phyloP scores from a whole-genome alignment of 1,140 invertebrate species.

The Tribolium madens region DNA sequence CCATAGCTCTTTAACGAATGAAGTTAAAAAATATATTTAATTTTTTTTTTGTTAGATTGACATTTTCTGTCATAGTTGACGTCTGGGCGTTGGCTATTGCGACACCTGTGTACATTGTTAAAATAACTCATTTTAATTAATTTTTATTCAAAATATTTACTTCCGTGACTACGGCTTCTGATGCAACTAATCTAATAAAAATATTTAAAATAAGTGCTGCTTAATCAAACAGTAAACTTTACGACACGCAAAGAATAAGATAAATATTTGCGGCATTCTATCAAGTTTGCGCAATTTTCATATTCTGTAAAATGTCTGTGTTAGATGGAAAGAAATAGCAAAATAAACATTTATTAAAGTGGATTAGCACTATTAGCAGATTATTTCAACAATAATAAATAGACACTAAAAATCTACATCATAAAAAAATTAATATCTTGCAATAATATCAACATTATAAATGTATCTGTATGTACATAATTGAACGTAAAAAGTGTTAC shows the following conservation, averaged over 20 bases:
- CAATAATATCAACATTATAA: conserved; percentile 18
- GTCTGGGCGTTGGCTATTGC: too few species aligned
- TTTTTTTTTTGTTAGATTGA: too few species aligned
- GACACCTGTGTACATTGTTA: too few species aligned
- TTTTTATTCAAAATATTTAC: too few species aligned
- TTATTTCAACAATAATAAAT: conserved; percentile 16
- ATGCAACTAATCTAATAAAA: neutral
- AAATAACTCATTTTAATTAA: too few species aligned
- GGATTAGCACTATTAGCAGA: neutral
- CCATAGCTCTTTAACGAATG: too few species aligned
- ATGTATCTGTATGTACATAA: neutral
- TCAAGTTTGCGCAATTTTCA: too few species aligned
- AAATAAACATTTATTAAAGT: neutral
- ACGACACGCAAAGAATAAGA: neutral
- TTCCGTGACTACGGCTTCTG: neutral
- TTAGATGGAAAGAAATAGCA: neutral
- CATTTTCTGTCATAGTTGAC: too few species aligned
- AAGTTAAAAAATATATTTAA: too few species aligned
- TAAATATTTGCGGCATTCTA: neutral
- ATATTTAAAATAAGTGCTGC: neutral
- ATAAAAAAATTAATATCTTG: conserved; percentile 17
- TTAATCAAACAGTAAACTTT: neutral
- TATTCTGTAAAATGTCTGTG: too few species aligned
- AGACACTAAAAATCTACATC: neutral
- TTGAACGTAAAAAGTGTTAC: neutral